phyloP scores from a whole-genome alignment of 2,888 invertebrate genomes.

The Camptogramma bilineatum region DNA sequence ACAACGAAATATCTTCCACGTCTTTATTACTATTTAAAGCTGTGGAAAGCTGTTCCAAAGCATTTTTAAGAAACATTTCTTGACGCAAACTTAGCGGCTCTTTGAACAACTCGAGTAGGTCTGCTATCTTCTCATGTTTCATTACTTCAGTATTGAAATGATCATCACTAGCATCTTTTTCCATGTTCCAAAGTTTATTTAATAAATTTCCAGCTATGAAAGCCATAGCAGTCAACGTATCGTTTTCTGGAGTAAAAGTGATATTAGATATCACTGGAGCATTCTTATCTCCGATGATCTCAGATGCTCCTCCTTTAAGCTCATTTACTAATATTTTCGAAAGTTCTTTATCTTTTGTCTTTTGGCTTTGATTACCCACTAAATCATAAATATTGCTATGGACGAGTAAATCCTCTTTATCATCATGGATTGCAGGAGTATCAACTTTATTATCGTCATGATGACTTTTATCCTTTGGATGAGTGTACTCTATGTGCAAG shows the following conservation, averaged over 20 bases:
- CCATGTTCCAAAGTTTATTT: conserved; percentile 78
- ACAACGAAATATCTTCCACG: conserved; percentile 63
- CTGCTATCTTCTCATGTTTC: conserved; percentile 72
- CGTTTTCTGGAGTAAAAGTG: conserved; percentile 77
- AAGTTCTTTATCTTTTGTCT: conserved; percentile 64
- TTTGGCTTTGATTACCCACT: conserved; percentile 62
- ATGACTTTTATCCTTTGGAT: conserved; percentile 55
- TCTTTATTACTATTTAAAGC: conserved; percentile 64
- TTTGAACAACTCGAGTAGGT: conserved; percentile 73
- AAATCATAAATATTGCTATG: conserved; percentile 55
- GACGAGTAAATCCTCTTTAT: conserved; percentile 49
- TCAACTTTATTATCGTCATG: conserved; percentile 76
- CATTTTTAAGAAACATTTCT: conserved; percentile 70
- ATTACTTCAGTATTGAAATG: conserved; percentile 66
- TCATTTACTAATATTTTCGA: conserved; percentile 76
- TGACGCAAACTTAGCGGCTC: conserved; percentile 74
- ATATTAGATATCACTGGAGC: conserved; percentile 71
- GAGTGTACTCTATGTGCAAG: conserved; percentile 67
- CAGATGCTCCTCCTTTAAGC: conserved; percentile 61
- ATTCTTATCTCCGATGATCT: conserved; percentile 67
- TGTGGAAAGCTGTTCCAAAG: conserved; percentile 67
- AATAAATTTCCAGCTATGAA: conserved; percentile 77
- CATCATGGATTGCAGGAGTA: conserved; percentile 50
- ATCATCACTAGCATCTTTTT: conserved; percentile 63
- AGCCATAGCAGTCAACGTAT: conserved; percentile 76